Evolutionary conservation across 2,888 invertebrate species (phyloP).

Genomic region (Fragum sueziense): DNA sequence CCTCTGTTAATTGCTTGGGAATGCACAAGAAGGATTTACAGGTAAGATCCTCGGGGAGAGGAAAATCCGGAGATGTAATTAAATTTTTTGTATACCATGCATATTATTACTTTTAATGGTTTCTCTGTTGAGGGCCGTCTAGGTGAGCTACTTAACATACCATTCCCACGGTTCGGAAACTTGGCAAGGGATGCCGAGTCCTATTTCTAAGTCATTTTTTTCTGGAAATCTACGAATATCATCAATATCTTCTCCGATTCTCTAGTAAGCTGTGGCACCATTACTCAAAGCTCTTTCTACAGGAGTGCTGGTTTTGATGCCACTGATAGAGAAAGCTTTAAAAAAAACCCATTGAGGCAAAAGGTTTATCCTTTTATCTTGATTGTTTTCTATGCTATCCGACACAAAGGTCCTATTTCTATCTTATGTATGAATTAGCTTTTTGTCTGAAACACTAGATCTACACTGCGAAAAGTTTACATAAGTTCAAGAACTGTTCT

Average conservation of each 20-base stretch:
- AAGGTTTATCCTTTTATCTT: no score
- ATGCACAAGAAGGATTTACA: conserved; percentile 1
- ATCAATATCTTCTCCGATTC: neutral
- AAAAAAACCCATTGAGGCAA: no score
- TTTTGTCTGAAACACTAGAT: no score
- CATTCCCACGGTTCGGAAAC: conserved; percentile 12
- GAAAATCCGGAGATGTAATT: conserved; percentile 6
- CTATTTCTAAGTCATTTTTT: neutral
- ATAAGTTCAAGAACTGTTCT: no score
- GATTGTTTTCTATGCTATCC: no score
- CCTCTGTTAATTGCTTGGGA: neutral
- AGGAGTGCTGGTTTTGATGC: no score
- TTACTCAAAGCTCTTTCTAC: no score
- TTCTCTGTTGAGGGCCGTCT: conserved; percentile 8
- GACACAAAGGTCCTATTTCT: no score
- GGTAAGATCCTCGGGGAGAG: neutral
- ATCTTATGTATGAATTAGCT: no score
- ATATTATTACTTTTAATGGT: conserved; percentile 18
- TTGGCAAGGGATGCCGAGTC: neutral
- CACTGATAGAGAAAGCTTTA: no score
- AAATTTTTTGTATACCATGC: conserved; percentile 20
- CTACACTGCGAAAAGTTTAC: no score
- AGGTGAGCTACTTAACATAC: conserved; percentile 24
- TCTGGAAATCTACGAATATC: neutral
- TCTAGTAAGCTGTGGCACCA: no score